Percentiles rank a stretch among this genome's conserved stretches.
Evolutionary conservation across 2,797 vertebrate genomes (phyloP).

Genomic region (Cyclura pinguis): DNA sequence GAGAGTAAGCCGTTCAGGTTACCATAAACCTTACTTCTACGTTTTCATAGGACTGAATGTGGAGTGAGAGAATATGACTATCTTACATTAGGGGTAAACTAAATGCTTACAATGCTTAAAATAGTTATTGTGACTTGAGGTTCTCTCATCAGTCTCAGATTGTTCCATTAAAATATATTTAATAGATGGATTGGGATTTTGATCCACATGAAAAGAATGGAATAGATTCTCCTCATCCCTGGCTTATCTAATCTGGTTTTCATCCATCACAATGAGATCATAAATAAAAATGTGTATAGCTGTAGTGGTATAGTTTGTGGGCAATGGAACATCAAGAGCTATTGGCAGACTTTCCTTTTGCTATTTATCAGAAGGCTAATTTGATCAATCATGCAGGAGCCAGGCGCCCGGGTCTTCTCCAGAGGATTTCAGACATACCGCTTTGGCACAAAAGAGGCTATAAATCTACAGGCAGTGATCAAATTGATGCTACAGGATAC

Average conservation of each 20-base stretch:
- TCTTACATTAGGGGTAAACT: neutral
- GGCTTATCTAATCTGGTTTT: conserved; percentile 30
- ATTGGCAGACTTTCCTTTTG: conserved; percentile 40
- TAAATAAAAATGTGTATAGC: neutral
- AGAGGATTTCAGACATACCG: conserved; percentile 55
- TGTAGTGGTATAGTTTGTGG: conserved; percentile 26
- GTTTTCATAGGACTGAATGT: neutral
- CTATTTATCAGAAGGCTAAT: conserved; percentile 61
- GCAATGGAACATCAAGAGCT: conserved; percentile 34
- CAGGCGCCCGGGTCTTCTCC: conserved; percentile 48
- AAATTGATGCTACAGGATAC: conserved; percentile 60
- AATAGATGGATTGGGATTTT: neutral
- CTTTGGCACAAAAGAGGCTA: conserved; percentile 43
- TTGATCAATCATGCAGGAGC: conserved; percentile 56
- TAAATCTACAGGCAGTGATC: conserved; percentile 54
- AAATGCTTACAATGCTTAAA: accelerated
- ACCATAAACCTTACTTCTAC: neutral
- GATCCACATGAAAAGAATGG: neutral
- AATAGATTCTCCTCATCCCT: neutral
- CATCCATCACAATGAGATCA: conserved; percentile 33
- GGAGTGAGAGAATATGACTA: neutral
- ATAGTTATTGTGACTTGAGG: neutral
- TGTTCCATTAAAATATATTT: neutral
- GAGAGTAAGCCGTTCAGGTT: no score
- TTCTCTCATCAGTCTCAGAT: neutral